Conservation (phyloP, 92 coral and sea anemone species). For the Umimayanthus kanabou region DNA sequence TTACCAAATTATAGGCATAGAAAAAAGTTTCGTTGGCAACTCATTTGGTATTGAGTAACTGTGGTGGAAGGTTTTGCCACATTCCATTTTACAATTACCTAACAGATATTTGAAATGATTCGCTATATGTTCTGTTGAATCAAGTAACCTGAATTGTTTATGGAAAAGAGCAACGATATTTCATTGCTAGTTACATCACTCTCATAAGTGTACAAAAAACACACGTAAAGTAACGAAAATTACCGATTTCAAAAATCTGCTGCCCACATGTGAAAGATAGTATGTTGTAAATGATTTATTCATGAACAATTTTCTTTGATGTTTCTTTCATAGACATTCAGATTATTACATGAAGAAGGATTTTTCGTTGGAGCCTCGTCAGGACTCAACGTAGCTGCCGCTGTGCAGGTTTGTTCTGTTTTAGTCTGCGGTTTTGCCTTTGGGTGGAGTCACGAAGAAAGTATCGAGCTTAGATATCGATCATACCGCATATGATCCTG, state of each 20-base stretch:
- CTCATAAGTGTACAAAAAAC: too few species aligned
- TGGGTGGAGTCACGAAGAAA: neutral
- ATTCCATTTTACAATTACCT: too few species aligned
- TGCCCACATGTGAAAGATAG: too few species aligned
- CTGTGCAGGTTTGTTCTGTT: conserved; percentile 75
- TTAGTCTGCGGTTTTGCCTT: neutral
- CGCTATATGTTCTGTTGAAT: neutral
- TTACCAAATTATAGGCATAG: too few species aligned
- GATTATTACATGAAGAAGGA: conserved; percentile 94
- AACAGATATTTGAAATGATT: too few species aligned
- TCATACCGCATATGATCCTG: neutral
- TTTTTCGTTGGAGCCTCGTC: conserved; percentile 97
- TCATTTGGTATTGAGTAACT: neutral
- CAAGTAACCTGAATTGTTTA: neutral
- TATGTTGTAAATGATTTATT: neutral
- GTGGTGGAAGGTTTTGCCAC: neutral
- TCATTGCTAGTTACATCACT: neutral
- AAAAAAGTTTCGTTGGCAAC: too few species aligned
- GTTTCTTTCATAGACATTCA: conserved; percentile 67
- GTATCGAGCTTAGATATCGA: too few species aligned
- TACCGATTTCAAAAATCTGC: too few species aligned
- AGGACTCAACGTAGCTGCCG: conserved; percentile 94
- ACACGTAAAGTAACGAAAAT: too few species aligned
- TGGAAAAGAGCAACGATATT: neutral
- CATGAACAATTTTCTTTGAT: neutral